Conservation (phyloP, 2,888 invertebrate species). For the Drosophila cracens region DNA sequence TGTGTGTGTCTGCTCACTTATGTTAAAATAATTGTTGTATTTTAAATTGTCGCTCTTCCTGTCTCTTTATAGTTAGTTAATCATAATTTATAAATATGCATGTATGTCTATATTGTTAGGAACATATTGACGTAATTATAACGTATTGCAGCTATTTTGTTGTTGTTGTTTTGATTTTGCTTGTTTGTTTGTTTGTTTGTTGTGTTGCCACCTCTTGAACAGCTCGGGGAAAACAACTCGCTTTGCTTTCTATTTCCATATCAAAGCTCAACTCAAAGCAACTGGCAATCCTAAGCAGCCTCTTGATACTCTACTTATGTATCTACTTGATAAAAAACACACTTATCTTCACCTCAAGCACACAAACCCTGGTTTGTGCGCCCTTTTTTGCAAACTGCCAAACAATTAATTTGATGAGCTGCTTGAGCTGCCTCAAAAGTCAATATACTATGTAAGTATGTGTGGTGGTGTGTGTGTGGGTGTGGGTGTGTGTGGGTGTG, state of each 20-base stretch:
- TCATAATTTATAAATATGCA: constrained; percentile 57
- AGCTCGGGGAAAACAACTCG: constrained; percentile 30
- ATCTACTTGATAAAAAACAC: constrained; percentile 9
- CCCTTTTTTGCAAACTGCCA: constrained; percentile 21
- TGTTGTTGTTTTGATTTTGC: constrained; percentile 10
- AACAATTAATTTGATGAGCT: constrained; percentile 13
- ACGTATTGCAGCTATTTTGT: constrained; percentile 85
- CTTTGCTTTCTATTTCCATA: constrained; percentile 17
- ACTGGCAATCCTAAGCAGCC: constrained; percentile 50
- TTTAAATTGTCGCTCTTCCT: constrained; percentile 42
- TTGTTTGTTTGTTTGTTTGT: constrained; percentile 1
- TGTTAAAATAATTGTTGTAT: constrained; percentile 48
- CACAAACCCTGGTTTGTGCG: constrained; percentile 2
- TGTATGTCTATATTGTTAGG: constrained; percentile 84
- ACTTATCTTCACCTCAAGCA: not conserved
- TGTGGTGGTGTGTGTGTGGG: constrained; percentile 6
- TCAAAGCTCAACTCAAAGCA: constrained; percentile 21
- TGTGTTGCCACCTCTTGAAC: constrained; percentile 14
- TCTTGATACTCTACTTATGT: constrained; percentile 34
- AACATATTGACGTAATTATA: constrained; percentile 85
- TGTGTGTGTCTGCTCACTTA: constrained; percentile 40
- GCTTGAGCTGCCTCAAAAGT: constrained; percentile 34
- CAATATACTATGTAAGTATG: constrained; percentile 8
- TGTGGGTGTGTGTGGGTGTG: constrained; percentile 1
- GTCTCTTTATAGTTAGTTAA: constrained; percentile 51